phyloP scores from a whole-genome alignment of 2,113 vertebrate genomes.

The Cyanoramphus novaezelandiae region DNA sequence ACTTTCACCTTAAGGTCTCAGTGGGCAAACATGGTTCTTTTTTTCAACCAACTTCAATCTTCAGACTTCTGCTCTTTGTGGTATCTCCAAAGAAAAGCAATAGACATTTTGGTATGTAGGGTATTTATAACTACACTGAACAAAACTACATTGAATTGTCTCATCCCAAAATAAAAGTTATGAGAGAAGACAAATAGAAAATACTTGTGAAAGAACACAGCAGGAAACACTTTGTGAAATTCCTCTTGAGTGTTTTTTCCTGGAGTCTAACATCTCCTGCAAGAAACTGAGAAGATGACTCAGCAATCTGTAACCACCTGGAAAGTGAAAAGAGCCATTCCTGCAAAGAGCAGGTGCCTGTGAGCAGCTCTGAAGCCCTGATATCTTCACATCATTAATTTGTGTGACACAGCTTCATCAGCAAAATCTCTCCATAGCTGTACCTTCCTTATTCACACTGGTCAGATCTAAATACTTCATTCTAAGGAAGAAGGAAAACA shows the following conservation, averaged over 20 bases:
- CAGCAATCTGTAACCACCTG: neutral
- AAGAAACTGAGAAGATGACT: neutral
- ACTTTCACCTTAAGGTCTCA: neutral
- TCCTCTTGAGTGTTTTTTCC: neutral
- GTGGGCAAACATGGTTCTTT: neutral
- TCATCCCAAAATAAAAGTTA: neutral
- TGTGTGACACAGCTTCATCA: neutral
- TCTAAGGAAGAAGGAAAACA: neutral
- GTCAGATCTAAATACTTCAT: neutral
- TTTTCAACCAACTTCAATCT: neutral
- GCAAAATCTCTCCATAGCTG: neutral
- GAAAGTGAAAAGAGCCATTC: neutral
- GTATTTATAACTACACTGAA: neutral
- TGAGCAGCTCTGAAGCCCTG: neutral
- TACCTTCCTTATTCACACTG: neutral
- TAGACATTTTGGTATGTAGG: neutral
- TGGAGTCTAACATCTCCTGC: neutral
- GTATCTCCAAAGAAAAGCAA: neutral
- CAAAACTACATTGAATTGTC: neutral
- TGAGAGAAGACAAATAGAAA: neutral
- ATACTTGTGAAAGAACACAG: neutral
- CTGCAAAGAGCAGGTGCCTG: neutral
- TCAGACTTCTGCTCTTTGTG: neutral
- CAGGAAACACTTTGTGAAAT: neutral
- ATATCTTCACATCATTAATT: neutral